Conservation (phyloP, 2,113 vertebrate species). For the Nothoprocta pentlandii region DNA sequence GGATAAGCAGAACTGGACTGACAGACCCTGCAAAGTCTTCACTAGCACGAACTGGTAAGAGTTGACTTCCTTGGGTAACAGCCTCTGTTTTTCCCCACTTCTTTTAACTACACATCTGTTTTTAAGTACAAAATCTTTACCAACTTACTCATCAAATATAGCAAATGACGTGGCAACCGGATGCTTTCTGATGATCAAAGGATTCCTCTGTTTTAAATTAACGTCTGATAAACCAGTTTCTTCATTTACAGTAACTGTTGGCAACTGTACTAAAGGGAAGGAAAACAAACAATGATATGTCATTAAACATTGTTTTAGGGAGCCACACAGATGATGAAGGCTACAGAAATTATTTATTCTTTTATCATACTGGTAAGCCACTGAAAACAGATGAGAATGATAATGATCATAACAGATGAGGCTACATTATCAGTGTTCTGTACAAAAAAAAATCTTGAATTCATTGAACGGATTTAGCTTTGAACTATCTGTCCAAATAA, state of each 20-base stretch:
- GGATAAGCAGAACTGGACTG: not conserved
- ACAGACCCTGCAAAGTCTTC: not conserved
- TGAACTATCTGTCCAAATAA: not conserved
- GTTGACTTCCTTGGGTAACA: not conserved
- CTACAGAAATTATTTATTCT: not conserved
- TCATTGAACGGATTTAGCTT: not conserved
- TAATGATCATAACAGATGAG: not conserved
- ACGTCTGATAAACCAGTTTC: constrained; percentile 89
- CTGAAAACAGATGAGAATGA: not conserved
- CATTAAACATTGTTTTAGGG: not conserved
- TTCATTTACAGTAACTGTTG: constrained; percentile 86
- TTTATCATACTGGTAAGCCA: not conserved
- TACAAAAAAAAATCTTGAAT: not conserved
- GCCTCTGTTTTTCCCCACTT: not conserved
- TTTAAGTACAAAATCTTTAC: not conserved
- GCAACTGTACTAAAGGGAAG: constrained; percentile 84
- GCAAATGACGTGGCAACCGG: constrained; percentile 91
- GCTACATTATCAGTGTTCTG: not conserved
- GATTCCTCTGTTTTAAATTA: constrained; percentile 83
- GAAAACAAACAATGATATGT: not conserved
- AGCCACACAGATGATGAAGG: not conserved
- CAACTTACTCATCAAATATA: constrained; percentile 93
- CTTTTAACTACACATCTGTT: not conserved
- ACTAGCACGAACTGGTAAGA: accelerated
- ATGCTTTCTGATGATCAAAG: constrained; percentile 85